Base-by-base conservation (phyloP, 2,888 invertebrate species). In the Heliconius aoede region DNA sequence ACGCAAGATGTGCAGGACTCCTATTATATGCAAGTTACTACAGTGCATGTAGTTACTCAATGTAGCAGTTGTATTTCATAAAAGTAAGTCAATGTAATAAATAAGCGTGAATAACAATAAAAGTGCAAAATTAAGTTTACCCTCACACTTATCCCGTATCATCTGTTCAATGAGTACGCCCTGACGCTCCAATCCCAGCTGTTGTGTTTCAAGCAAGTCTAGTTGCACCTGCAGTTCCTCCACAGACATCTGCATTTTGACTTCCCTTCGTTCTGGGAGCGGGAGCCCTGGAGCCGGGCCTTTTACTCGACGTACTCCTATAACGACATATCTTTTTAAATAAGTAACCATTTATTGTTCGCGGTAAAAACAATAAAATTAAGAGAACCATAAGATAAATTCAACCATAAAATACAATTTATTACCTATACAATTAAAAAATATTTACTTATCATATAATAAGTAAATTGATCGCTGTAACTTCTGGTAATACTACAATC, bases 101-200 rank as follows among this genome's bases (percentile, higher is more conserved):
- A n/a, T 55, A 79, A 80, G 80, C 79, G 79, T 78, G 76, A 75
- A 68, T 28, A 72, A 76, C 71, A 32, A 58, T 76, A 73, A 80
- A 85, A 79, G 90, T 90, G 91, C 90, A 80, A 69, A 69, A 69
- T 30, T 21, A 79, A 83, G 86, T 88, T 90, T 91, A 94, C 94
- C 94, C 91, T 97, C 97, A 88, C 97, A 97, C 91, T 97, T 97
- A 87, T 97, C 97, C 83, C 98, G 95, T 82, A 99, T 99, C 89
- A 97, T 96, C 86, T 97, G 96, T 89, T 99, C 99, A 82, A 99
- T 95, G 82, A 96, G 95, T n/a, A 98, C 97, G 64, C 99, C 98
- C 88, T 98, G 98, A 78, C 97, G 96, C 89, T 99, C 99, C 72
- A 99, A 94, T 26, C 98, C 98, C 81, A 97, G 97, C 86, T 98